Conservation (phyloP, 1,140 invertebrate genomes). For the Heterodera carotae region DNA sequence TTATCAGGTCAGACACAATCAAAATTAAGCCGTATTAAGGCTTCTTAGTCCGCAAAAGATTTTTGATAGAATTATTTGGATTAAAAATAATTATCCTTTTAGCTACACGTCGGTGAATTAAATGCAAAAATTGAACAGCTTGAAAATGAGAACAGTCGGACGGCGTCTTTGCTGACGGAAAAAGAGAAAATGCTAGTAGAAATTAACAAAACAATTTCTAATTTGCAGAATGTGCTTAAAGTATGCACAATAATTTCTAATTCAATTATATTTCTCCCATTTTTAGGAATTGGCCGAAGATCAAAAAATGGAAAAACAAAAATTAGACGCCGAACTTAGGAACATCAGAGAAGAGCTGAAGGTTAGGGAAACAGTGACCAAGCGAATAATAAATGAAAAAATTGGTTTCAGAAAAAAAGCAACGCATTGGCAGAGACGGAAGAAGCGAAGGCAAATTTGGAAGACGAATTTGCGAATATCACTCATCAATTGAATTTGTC, state of each 20-base stretch:
- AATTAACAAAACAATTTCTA: constrained; percentile 35
- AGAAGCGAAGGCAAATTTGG: constrained; percentile 22
- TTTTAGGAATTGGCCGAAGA: constrained; percentile 37
- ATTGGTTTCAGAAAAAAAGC: not conserved
- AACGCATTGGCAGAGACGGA: constrained; percentile 1
- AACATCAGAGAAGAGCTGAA: not conserved
- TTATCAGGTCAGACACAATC: constrained; percentile 20
- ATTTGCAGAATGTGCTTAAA: constrained; percentile 41
- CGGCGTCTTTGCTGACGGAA: not conserved
- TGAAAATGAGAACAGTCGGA: constrained; percentile 10
- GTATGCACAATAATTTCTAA: not conserved
- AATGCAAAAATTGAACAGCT: not conserved
- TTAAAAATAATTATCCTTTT: not conserved
- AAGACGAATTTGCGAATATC: constrained; percentile 25
- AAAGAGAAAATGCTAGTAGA: constrained; percentile 27
- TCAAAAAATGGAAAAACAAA: constrained; percentile 29
- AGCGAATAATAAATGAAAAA: too few relatives aligned
- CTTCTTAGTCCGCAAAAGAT: too few relatives aligned
- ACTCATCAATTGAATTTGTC: constrained; percentile 15
- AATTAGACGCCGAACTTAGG: constrained; percentile 27
- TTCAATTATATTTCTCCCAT: not conserved
- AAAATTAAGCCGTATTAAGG: too few relatives aligned
- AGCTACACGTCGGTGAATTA: not conserved
- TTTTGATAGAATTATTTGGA: too few relatives aligned
- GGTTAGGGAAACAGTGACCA: not conserved